These are phyloP conservation scores for Clupea harengus DNA, from an alignment of 2,113 vertebrate species.

Conservation along the genomic window DNA sequence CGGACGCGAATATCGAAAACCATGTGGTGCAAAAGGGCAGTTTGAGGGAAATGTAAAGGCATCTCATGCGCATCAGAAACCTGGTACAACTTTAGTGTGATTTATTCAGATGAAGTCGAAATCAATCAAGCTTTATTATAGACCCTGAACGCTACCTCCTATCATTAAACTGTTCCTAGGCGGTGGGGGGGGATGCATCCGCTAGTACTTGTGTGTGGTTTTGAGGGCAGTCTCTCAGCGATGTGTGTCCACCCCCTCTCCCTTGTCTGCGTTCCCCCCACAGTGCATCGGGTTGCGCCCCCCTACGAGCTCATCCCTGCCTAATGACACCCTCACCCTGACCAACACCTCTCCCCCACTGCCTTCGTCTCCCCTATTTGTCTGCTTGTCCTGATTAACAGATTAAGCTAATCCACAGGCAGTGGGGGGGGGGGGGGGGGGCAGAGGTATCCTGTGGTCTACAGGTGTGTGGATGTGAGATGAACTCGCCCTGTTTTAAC, in stretches of 20 bases:
- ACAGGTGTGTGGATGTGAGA: not conserved
- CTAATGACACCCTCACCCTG: not conserved
- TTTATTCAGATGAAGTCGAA: not conserved
- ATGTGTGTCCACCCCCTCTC: not conserved
- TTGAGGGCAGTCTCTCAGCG: not conserved
- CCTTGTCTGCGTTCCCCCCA: not conserved
- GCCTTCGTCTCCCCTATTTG: not conserved
- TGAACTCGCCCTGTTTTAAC: not conserved
- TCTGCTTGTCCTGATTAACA: not conserved
- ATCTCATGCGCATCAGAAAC: not conserved
- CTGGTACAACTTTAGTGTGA: not conserved
- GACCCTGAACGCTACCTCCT: not conserved
- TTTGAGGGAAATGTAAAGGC: not conserved
- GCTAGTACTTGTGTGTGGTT: too few species aligned
- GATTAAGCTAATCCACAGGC: slow-evolving; percentile 6
- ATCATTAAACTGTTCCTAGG: not conserved
- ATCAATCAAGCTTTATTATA: not conserved
- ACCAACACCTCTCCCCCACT: not conserved
- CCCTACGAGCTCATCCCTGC: not conserved
- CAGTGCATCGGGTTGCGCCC: not conserved
- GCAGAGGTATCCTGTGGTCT: not conserved
- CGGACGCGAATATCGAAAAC: too few species aligned
- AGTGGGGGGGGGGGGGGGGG: not conserved
- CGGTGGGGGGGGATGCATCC: too few species aligned
- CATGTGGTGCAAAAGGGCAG: not conserved